These are phyloP conservation scores for human (Homo sapiens) DNA, from an alignment of 2,113 vertebrate species.

Conservation along the genomic window GRCh38 chr1:57066001-57066500, in stretches of 20 bases:
- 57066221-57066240: not conserved
- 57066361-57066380: not conserved
- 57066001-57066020: not conserved
- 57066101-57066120: not conserved
- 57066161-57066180: not conserved
- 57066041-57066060: not conserved
- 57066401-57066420: not conserved
- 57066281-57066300: not conserved
- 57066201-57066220: accelerated
- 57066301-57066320: not conserved
- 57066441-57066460: not conserved
- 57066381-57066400: not conserved
- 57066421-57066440: not conserved
- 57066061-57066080: not conserved
- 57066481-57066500: not conserved
- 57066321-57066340: not conserved
- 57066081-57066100: not conserved
- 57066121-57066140: not conserved
- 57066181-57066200: not conserved
- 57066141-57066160: not conserved
- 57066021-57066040: not conserved
- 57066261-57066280: not conserved
- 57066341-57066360: not conserved
- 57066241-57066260: not conserved
- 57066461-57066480: not conserved